Base-by-base conservation (phyloP, 2,113 vertebrate genomes). In the Grammomys dolichurus region DNA sequence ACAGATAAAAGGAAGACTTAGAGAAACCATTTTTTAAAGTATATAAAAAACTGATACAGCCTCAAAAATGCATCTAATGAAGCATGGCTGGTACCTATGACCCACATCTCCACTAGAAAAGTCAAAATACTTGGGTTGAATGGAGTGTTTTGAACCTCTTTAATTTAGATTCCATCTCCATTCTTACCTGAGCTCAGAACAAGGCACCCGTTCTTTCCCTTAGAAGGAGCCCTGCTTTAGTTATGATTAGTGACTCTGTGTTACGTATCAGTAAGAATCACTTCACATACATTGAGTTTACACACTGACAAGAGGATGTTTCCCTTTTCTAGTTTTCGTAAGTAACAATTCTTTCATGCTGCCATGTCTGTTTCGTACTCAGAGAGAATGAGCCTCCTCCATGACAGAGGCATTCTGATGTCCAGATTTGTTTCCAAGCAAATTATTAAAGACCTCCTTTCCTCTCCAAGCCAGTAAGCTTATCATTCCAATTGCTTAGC, bases 361-460 rank as follows among this genome's bases (percentile, higher is more conserved):
- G 8, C 13, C 0, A 7, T 10, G 3, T 31, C 60, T 75, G n/a
- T 20, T 67, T 7, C 2, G 14, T 67, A 31, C 51, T 73, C 33
- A 65, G 82, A 91, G 46, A 89, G 33, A 92, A 63, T 26, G 13
- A 33, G 28, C 31, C 56, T 63, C 73, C 46, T 17, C 3, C 20
- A 46, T 65, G 63, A 33, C 51, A 40, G 87, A 10, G 33, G 86
- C 48, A 60, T 0, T 16, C 51, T 86, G 33, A 91, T 40, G 33
- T 3, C 24, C 65, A 28, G 90, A 91, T 51, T 33, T 60, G 46
- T 51, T 92, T 88, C 20, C 91, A 94, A 87, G 86, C 65, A 90
- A 60, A 84, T 67, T 67, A 46, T 67, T 63, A 90, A 94, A 82
- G 63, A 48, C 75, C n/a, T 81, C 73, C 26, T 92, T 92, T 92